These are phyloP conservation scores for Heliconius charithonia DNA, from an alignment of 2,888 invertebrate genomes.

Conservation along the genomic window DNA sequence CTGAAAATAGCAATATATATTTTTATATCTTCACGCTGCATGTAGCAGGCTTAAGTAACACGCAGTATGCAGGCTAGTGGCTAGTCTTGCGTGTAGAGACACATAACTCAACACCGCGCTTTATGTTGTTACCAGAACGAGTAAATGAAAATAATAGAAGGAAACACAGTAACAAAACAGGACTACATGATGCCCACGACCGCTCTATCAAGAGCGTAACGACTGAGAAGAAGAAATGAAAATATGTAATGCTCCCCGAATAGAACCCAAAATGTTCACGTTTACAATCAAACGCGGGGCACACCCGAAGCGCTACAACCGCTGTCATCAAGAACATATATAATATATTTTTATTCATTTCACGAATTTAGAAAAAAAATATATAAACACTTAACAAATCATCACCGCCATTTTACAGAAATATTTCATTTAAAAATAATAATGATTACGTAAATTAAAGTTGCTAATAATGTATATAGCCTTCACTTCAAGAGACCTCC, in stretches of 20 bases:
- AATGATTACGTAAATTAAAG: background rate
- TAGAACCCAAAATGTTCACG: too few species aligned
- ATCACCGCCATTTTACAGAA: background rate
- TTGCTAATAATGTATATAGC: background rate
- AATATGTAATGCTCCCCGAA: background rate
- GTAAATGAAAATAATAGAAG: too few species aligned
- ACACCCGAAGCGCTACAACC: too few species aligned
- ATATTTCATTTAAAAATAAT: background rate
- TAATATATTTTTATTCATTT: too few species aligned
- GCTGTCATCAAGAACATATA: too few species aligned
- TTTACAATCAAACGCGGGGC: too few species aligned
- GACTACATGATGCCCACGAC: too few species aligned
- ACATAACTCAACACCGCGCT: background rate
- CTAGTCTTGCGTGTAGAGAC: background rate
- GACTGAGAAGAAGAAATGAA: too few species aligned
- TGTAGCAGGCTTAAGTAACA: too few species aligned
- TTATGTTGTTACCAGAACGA: background rate
- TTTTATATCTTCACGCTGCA: background rate
- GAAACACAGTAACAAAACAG: too few species aligned
- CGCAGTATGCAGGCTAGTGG: background rate
- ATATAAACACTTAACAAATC: background rate
- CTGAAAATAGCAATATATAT: constrained; percentile 64
- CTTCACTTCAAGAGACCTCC: constrained; percentile 7
- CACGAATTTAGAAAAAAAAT: too few species aligned
- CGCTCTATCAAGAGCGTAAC: too few species aligned